Percentiles rank a stretch among this genome's conserved stretches.
Conservation (phyloP, 2,113 vertebrate species). For the Syrrhaptes paradoxus region DNA sequence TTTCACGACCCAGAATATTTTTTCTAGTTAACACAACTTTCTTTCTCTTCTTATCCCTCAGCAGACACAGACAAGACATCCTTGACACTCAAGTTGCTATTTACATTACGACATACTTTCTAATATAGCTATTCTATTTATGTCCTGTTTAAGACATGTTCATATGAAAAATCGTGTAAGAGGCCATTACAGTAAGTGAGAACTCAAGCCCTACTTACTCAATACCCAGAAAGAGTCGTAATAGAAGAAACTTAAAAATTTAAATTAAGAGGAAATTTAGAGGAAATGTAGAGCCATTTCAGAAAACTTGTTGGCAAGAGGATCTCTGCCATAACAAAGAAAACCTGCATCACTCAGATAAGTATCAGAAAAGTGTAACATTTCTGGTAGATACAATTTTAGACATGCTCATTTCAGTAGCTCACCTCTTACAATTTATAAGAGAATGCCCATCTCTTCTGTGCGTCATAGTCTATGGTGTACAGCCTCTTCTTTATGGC, state of each 20-base stretch:
- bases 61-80: rapidly evolving
- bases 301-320: not conserved
- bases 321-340: not conserved
- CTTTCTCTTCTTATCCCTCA: not conserved
- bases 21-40: not conserved
- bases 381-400: not conserved
- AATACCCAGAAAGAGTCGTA: not conserved
- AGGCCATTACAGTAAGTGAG: not conserved
- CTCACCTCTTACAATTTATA: not conserved
- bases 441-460: not conserved
- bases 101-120: not conserved
- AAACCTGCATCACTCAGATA: not conserved
- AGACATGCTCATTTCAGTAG: not conserved
- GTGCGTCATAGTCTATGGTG: rapidly evolving
- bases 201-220: not conserved
- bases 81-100: not conserved
- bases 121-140: not conserved
- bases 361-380: not conserved
- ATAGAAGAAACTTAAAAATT: not conserved
- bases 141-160: not conserved
- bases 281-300: not conserved
- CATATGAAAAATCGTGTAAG: not conserved
- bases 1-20: not conserved
- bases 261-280: not conserved
- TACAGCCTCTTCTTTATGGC: not conserved